Base-by-base conservation (phyloP, 1,140 invertebrate species). In the Drosophila equinoxialis region DNA sequence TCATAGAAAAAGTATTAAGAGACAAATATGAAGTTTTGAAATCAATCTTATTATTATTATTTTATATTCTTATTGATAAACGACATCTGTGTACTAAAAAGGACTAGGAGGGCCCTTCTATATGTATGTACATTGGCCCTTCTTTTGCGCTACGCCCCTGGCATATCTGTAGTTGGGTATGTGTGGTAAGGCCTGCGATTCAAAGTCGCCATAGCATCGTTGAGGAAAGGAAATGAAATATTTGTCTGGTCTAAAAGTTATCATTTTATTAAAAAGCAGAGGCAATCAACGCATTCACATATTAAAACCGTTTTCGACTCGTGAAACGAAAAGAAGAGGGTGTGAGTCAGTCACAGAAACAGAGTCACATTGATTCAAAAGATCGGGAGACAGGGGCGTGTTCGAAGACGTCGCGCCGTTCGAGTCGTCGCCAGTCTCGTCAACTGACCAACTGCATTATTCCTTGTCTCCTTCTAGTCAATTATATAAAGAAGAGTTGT, bases 281-380 rank as follows among this genome's bases (percentile, higher is more conserved):
- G 87, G 87, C 87, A 90, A 90, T 90, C 87, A 90, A 86, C 87
- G 87, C 87, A 90, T 90, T 90, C 87, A 90, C 83, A 91, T 90
- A 90, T 87, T 87, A 89, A 89, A 87, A 42, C 66, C 77, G 71
- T 74, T 69, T 64, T 57, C 83, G 48, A 74, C 83, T 83, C 87
- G 83, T 86, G 83, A 79, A 84, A 86, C 83, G 33, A 39, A 62
- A 23, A 45, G 68, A 66, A 35, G 41, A 64, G 63, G 55, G 83
- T 39, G 74, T 74, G 81, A 84, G 77, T 74, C 74, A 84, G 55
- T 60, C 55, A 51, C 45, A 51, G 37, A 13, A 13, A 39, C 37
- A 39, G 37, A 39, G 37, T 39, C 55, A 51, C 45, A 51, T 20
- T 8, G 64, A 10, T 48, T 60, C 59, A 51, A 33, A 30, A 30